Evolutionary conservation across 2,888 invertebrate genomes (phyloP).

Genomic region (Harmothoe impar): DNA sequence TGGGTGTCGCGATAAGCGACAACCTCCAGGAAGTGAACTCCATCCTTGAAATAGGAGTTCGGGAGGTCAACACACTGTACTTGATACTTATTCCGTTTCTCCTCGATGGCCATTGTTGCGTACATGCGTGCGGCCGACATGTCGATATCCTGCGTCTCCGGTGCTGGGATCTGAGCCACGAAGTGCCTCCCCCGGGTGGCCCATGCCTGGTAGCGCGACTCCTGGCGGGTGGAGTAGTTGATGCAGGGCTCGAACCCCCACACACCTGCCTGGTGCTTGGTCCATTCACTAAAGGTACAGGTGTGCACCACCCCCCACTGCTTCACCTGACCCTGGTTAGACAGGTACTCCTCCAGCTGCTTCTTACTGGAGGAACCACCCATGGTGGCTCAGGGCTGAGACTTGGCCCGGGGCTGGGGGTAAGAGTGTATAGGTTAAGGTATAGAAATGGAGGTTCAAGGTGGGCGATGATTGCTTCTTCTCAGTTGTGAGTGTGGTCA

Average conservation of each 20-base stretch:
- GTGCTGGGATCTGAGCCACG: slow-evolving; percentile 47
- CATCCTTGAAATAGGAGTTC: slow-evolving; percentile 59
- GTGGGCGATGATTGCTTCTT: not conserved
- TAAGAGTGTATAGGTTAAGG: not conserved
- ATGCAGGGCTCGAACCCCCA: slow-evolving; percentile 63
- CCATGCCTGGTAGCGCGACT: slow-evolving; percentile 57
- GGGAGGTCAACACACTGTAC: slow-evolving; percentile 61
- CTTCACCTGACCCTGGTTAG: slow-evolving; percentile 42
- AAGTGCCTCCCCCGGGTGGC: slow-evolving; percentile 59
- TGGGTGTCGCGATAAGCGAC: slow-evolving; percentile 2
- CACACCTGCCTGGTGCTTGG: slow-evolving; percentile 38
- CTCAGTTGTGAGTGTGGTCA: not conserved
- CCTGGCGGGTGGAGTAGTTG: slow-evolving; percentile 62
- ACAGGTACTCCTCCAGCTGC: slow-evolving; percentile 46
- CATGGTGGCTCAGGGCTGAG: not conserved
- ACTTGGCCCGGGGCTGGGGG: not conserved
- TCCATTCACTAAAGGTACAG: slow-evolving; percentile 55
- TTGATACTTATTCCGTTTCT: slow-evolving; percentile 59
- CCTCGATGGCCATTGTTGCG: slow-evolving; percentile 61
- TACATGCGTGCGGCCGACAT: slow-evolving; percentile 60
- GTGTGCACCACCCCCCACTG: slow-evolving; percentile 45
- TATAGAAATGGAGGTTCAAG: not conserved
- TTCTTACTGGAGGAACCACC: slow-evolving; percentile 33
- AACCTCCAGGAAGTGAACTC: slow-evolving; percentile 55
- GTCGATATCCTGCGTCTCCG: slow-evolving; percentile 63